phyloP scores from a whole-genome alignment of 1,140 invertebrate species.

The Potamilus streckersoni region DNA sequence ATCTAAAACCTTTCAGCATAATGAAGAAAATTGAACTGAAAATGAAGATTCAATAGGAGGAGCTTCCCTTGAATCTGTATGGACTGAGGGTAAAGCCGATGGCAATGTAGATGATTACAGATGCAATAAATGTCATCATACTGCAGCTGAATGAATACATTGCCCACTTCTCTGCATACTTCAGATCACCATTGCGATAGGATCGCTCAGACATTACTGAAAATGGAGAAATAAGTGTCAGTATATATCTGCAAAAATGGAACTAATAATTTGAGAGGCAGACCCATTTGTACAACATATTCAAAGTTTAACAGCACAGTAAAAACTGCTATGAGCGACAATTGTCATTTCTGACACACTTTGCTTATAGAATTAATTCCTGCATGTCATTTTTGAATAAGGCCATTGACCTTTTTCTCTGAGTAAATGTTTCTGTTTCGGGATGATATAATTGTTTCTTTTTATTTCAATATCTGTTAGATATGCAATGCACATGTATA shows the following conservation, averaged over 20 bases:
- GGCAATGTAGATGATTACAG: slow-evolving; percentile 49
- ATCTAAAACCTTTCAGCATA: too few species aligned
- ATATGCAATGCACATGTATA: too few species aligned
- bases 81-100: slow-evolving; percentile 54
- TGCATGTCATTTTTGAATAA: too few species aligned
- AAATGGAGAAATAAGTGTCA: slow-evolving; percentile 25
- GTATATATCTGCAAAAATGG: too few species aligned
- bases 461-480: too few species aligned
- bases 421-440: too few species aligned
- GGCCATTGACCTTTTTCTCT: too few species aligned
- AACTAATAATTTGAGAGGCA: background rate
- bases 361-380: too few species aligned
- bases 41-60: slow-evolving; percentile 11
- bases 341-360: too few species aligned
- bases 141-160: slow-evolving; percentile 52
- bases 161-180: slow-evolving; percentile 57
- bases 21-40: too few species aligned
- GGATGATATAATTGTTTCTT: too few species aligned
- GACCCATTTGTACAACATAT: background rate
- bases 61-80: slow-evolving; percentile 44
- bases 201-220: slow-evolving; percentile 56
- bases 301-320: background rate
- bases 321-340: too few species aligned
- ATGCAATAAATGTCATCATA: slow-evolving; percentile 52
- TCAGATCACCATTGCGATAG: slow-evolving; percentile 53